Evolutionary conservation across 2,797 vertebrate species (phyloP).

Genomic region (Heliangelus exortis): DNA sequence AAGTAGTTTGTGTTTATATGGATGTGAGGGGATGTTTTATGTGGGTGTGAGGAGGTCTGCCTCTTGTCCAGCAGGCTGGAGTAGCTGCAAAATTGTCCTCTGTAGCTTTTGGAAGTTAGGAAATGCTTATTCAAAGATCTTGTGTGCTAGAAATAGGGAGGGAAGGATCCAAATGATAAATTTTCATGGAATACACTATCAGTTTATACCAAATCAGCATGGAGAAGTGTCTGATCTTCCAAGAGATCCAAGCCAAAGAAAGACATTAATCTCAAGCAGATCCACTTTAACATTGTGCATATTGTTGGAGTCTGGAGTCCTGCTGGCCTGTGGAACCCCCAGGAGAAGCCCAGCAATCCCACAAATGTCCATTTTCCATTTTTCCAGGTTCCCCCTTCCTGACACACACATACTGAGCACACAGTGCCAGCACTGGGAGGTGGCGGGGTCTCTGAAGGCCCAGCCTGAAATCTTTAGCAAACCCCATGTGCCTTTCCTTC

Average conservation of each 20-base stretch:
- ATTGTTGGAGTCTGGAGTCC: accelerated
- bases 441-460: slow-evolving; percentile 48
- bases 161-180: accelerated
- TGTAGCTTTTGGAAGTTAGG: neutral
- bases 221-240: neutral
- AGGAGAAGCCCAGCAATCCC: neutral
- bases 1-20: neutral
- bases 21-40: neutral
- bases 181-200: neutral
- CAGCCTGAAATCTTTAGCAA: slow-evolving; percentile 52
- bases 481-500: slow-evolving; percentile 65
- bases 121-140: neutral
- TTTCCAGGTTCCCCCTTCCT: neutral
- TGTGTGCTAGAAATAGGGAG: neutral
- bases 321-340: neutral
- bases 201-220: neutral
- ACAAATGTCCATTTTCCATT: neutral
- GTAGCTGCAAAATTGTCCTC: neutral
- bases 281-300: accelerated
- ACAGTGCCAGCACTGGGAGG: neutral
- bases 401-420: neutral
- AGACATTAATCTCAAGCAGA: neutral
- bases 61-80: neutral
- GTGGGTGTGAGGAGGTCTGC: neutral
- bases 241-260: neutral